Base-by-base conservation (phyloP, 2,113 vertebrate genomes). In the Probosciger aterrimus region DNA sequence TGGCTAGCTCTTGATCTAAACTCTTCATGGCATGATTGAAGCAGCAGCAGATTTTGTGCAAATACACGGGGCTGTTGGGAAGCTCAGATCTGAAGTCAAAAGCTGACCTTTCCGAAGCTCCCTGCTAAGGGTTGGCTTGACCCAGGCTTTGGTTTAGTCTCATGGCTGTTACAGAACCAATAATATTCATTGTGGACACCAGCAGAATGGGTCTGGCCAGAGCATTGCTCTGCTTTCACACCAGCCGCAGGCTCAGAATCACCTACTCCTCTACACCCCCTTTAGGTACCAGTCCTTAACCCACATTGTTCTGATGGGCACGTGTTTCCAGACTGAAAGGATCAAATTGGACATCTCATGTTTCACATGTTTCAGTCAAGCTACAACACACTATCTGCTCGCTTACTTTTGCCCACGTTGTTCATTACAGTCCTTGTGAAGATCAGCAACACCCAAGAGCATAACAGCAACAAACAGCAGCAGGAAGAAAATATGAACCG, bases 201-300 rank as follows among this genome's bases (percentile, higher is more conserved):
- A 67, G 30, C 19, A 74, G 30, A 41, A 53, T 0, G 4, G 52
- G 17, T 17, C 28, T 8, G n/a, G 31, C 60, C 28, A 46, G 68
- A 39, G 20, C n/a, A 35, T 18, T 18, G 33, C 49, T 64, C 50
- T 65, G 69, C 19, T 39, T 60, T 39, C 33, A 30, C 10, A 3
- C 19, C 8, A 6, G 28, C 17, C 23, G 0, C 57, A 24, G 22
- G 33, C 44, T n/a, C 4, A 0, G 24, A 25, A 50, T 44, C 3
- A 1, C 33, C 27, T 0, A 5, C 18, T 43, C 37, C 52, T 82
- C 37, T 39, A 75, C 39, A 44, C 8, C 24, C 35, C 18, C 9
- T 25, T 55, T 24, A 41, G 20, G n/a, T 19, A 15, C 37, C 35
- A 2, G 5, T 43, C 47, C n/a, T 50, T 59, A 50, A 39, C 47